Conservation (phyloP, 1,140 invertebrate genomes). For the Formica exsecta region DNA sequence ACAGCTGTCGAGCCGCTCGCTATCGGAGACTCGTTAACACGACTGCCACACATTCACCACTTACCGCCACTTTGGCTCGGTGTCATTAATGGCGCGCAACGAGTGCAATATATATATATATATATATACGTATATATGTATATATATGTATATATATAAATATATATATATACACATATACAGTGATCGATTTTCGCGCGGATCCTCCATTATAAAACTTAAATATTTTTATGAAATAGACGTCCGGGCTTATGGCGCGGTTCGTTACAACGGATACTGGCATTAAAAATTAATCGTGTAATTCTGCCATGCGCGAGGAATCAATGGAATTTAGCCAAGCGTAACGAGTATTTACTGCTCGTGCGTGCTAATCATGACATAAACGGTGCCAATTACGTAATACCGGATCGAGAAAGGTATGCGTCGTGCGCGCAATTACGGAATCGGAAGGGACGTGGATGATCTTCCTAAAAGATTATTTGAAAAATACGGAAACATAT, state of each 20-base stretch:
- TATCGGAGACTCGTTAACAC: constrained; percentile 69
- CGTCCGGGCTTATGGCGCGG: constrained; percentile 16
- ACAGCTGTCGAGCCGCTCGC: constrained; percentile 60
- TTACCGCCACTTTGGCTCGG: constrained; percentile 39
- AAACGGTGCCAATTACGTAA: constrained; percentile 49
- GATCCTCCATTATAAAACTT: constrained; percentile 65
- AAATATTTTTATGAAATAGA: constrained; percentile 40
- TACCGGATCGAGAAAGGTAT: constrained; percentile 15
- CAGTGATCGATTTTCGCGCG: constrained; percentile 66
- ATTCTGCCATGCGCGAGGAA: constrained; percentile 51
- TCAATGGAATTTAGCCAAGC: constrained; percentile 49
- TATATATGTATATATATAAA: not conserved
- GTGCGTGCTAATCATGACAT: constrained; percentile 49
- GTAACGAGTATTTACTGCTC: constrained; percentile 58
- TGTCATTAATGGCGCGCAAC: constrained; percentile 57
- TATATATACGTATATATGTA: not conserved
- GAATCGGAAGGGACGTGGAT: constrained; percentile 16
- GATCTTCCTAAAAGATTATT: not conserved
- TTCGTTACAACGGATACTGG: constrained; percentile 21
- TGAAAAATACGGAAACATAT: not conserved
- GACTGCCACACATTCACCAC: constrained; percentile 62
- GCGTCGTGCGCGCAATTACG: constrained; percentile 36
- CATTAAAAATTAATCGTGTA: constrained; percentile 53
- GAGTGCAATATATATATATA: constrained; percentile 23
- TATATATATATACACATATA: not conserved